These are phyloP conservation scores for Acipenser ruthenus DNA, from an alignment of 2,797 vertebrate species.

Conservation along the genomic window DNA sequence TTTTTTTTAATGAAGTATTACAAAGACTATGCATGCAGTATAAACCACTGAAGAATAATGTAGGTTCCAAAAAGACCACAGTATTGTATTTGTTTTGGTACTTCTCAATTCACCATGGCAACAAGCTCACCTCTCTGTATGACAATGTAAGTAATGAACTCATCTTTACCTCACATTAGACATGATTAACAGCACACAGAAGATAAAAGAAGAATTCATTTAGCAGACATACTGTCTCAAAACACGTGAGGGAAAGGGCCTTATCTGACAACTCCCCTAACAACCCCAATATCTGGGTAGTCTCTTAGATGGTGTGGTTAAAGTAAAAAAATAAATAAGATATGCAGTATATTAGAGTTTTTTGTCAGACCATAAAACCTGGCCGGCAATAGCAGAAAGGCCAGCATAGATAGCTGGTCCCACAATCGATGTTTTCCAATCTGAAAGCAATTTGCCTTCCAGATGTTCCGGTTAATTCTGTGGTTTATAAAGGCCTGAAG, in stretches of 20 bases:
- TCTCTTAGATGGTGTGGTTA: slow-evolving; percentile 24
- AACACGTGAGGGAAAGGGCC: slow-evolving; percentile 26
- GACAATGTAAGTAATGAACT: not conserved
- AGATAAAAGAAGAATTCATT: slow-evolving; percentile 30
- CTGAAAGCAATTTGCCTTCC: slow-evolving; percentile 26
- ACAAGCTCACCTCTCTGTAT: not conserved
- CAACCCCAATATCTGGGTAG: slow-evolving; percentile 12
- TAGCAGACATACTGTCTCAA: slow-evolving; percentile 20
- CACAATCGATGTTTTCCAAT: slow-evolving; percentile 22
- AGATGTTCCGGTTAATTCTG: slow-evolving; percentile 16
- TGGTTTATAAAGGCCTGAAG: slow-evolving; percentile 7
- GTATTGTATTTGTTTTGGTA: not conserved
- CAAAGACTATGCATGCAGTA: not conserved
- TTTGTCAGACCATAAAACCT: slow-evolving; percentile 11
- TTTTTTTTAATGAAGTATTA: not conserved
- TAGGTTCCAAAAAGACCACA: not conserved
- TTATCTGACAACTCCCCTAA: slow-evolving; percentile 39
- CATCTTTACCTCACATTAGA: not conserved
- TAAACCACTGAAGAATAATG: not conserved
- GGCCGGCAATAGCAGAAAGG: slow-evolving; percentile 31
- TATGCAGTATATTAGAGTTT: not conserved
- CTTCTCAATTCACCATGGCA: not conserved
- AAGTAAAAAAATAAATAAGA: slow-evolving; percentile 1
- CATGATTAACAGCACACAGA: not conserved
- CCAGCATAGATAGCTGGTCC: slow-evolving; percentile 12